These are phyloP conservation scores for Melinaea marsaeus DNA, from an alignment of 2,888 invertebrate species.

Conservation along the genomic window DNA sequence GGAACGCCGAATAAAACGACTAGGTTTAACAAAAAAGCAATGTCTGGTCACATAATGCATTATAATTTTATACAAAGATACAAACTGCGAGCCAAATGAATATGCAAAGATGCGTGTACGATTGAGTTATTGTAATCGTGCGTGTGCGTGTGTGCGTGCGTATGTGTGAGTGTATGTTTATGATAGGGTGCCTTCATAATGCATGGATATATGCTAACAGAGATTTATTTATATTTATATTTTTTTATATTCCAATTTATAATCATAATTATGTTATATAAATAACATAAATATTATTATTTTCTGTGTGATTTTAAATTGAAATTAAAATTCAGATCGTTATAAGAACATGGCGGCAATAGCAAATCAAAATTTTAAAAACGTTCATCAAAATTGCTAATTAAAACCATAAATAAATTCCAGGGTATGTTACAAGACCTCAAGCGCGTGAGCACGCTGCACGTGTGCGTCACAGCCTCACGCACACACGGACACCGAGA, in stretches of 20 bases:
- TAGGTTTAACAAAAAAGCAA: conserved; percentile 27
- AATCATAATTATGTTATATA: too few relatives aligned
- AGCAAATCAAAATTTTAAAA: too few relatives aligned
- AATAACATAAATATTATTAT: too few relatives aligned
- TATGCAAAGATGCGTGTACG: conserved; percentile 70
- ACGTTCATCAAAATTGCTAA: conserved; percentile 18
- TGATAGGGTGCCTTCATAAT: conserved; percentile 26
- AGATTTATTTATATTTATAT: too few relatives aligned
- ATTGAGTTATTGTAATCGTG: conserved; percentile 72
- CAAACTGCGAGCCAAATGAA: conserved; percentile 72
- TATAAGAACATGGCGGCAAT: too few relatives aligned
- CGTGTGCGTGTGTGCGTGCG: conserved; percentile 47
- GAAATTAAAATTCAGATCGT: too few relatives aligned
- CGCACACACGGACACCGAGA: conserved; percentile 65
- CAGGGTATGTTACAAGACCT: conserved; percentile 28
- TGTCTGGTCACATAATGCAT: conserved; percentile 70
- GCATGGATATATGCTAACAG: neutral
- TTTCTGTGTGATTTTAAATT: too few relatives aligned
- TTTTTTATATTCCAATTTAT: too few relatives aligned
- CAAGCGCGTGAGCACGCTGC: conserved; percentile 27
- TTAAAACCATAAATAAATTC: conserved; percentile 15
- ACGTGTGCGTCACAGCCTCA: conserved; percentile 33
- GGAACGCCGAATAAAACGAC: conserved; percentile 14
- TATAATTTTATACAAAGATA: conserved; percentile 78
- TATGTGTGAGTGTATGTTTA: conserved; percentile 26